These are phyloP conservation scores for Cinclus cinclus DNA, from an alignment of 2,113 vertebrate species.

Conservation along the genomic window DNA sequence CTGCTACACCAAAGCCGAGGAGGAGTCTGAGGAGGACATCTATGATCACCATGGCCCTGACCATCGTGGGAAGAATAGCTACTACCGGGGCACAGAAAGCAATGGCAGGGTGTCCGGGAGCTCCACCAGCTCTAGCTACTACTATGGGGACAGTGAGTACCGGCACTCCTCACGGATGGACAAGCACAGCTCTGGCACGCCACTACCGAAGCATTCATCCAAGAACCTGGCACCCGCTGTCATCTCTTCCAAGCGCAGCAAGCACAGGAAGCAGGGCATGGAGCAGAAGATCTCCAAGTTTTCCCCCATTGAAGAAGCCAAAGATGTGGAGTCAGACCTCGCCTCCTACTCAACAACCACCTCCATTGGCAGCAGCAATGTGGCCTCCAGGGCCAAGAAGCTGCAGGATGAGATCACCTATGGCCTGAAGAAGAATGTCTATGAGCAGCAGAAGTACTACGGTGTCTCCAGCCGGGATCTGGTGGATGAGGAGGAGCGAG, in stretches of 20 bases:
- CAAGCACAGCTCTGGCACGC: conserved; percentile 74
- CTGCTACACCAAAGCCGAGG: conserved; percentile 87
- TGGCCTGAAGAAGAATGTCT: conserved; percentile 90
- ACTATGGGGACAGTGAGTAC: conserved; percentile 84
- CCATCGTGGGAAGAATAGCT: conserved; percentile 81
- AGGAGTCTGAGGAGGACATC: conserved; percentile 93
- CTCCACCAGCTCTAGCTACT: conserved; percentile 77
- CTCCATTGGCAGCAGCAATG: conserved; percentile 83
- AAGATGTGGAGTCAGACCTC: conserved; percentile 94
- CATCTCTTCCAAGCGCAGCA: conserved; percentile 92
- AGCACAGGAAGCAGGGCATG: conserved; percentile 96
- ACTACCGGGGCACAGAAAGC: conserved; percentile 81
- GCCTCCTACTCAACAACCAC: conserved; percentile 87
- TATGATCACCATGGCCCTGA: conserved; percentile 87
- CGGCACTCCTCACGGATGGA: conserved; percentile 83
- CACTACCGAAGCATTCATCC: conserved; percentile 85
- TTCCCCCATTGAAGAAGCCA: conserved; percentile 97
- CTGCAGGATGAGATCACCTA: conserved; percentile 91
- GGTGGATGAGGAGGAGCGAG: conserved; percentile 88
- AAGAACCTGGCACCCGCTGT: conserved; percentile 93
- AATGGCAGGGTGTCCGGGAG: conserved; percentile 80
- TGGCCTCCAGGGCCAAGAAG: conserved; percentile 89
- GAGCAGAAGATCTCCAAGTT: conserved; percentile 99
- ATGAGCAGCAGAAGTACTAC: conserved; percentile 94
- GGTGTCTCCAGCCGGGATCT: conserved; percentile 83